These are phyloP conservation scores for Eledone cirrhosa DNA, from an alignment of 2,888 invertebrate genomes.

Conservation along the genomic window DNA sequence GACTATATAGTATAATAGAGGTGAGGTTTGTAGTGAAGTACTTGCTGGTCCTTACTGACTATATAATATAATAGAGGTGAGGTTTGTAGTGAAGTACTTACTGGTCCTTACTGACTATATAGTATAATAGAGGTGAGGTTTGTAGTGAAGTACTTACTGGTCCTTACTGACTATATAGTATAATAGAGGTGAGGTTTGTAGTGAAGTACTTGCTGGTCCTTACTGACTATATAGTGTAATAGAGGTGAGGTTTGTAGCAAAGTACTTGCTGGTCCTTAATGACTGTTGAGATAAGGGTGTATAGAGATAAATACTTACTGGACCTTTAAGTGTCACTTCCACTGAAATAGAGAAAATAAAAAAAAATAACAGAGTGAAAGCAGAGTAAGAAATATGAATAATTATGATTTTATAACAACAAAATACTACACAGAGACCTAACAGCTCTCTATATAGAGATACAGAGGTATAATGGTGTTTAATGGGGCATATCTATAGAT, in stretches of 20 bases:
- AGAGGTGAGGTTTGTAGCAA: background rate
- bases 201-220: background rate
- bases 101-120: background rate
- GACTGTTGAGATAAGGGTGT: background rate
- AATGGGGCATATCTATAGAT: too few relatives aligned
- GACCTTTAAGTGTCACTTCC: constrained; percentile 87
- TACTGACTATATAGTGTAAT: background rate
- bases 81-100: background rate
- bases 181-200: background rate
- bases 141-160: background rate
- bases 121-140: background rate
- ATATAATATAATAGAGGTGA: background rate
- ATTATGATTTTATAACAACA: too few relatives aligned
- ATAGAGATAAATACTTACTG: constrained; percentile 40
- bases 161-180: background rate
- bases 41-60: background rate
- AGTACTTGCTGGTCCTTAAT: background rate
- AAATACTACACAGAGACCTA: too few relatives aligned
- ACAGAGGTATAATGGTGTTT: too few relatives aligned
- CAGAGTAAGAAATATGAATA: too few relatives aligned
- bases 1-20: background rate
- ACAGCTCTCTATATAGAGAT: too few relatives aligned
- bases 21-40: background rate
- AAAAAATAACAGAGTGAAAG: background rate
- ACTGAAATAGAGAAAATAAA: constrained; percentile 72